Conservation (phyloP, 2,113 vertebrate species). For the Phycodurus eques region DNA sequence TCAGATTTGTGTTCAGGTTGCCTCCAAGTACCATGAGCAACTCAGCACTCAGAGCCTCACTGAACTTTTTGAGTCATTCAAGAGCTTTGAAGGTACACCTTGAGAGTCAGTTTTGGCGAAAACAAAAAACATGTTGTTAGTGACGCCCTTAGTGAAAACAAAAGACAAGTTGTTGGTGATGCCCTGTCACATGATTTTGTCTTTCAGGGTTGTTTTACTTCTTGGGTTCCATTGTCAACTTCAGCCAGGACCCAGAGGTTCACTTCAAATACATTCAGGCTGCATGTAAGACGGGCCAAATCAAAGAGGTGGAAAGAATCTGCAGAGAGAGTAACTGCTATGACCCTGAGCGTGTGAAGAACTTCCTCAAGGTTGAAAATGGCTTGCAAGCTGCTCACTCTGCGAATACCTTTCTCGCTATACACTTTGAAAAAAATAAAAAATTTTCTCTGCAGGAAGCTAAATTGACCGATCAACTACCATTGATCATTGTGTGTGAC, state of each 20-base stretch:
- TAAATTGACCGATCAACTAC: constrained; percentile 96
- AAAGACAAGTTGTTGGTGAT: background rate
- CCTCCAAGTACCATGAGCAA: constrained; percentile 97
- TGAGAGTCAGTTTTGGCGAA: background rate
- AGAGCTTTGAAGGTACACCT: constrained; percentile 92
- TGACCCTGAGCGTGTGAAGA: constrained; percentile 96
- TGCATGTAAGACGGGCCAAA: constrained; percentile 97
- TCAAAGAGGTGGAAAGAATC: constrained; percentile 99
- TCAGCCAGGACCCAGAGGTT: constrained; percentile 98
- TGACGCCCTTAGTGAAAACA: background rate
- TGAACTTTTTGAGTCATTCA: constrained; percentile 98
- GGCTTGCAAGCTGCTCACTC: background rate
- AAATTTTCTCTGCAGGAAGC: constrained; percentile 82
- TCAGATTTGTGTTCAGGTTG: constrained; percentile 98
- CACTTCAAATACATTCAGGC: constrained; percentile 99
- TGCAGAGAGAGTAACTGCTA: constrained; percentile 99
- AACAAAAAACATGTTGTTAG: no score
- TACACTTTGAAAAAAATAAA: background rate
- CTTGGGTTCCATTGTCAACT: constrained; percentile 98
- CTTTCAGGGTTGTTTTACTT: constrained; percentile 94
- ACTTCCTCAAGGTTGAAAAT: constrained; percentile 90
- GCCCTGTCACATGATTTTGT: background rate
- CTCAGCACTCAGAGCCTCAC: constrained; percentile 93
- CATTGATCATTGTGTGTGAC: constrained; percentile 97
- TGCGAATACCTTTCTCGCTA: background rate